Evolutionary conservation across 2,888 invertebrate species (phyloP).

Genomic region (Luperina testacea): DNA sequence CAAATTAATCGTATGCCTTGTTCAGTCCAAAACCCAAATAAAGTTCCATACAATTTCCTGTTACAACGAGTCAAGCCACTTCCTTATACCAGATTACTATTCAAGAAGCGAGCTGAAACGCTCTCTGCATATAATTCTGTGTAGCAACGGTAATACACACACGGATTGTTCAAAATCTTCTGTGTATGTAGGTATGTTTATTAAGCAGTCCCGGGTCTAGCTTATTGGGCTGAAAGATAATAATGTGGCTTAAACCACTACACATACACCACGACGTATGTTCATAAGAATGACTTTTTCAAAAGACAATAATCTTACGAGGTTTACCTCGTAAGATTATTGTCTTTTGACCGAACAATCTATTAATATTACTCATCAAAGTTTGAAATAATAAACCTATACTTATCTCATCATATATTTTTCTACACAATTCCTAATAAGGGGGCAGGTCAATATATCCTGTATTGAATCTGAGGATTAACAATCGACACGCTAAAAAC

Average conservation of each 20-base stretch:
- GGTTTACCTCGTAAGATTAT: too few species aligned
- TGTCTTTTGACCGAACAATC: too few species aligned
- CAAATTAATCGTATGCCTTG: conserved; percentile 30
- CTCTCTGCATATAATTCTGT: conserved; percentile 70
- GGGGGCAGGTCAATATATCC: background rate
- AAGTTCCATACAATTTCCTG: conserved; percentile 29
- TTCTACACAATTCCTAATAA: background rate
- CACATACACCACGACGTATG: background rate
- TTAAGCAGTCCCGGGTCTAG: conserved; percentile 16
- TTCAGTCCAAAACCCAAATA: conserved; percentile 9
- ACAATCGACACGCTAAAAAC: too few species aligned
- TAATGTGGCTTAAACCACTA: background rate
- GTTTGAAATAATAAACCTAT: background rate
- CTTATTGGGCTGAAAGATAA: conserved; percentile 21
- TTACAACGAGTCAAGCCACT: conserved; percentile 22
- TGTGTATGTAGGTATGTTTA: conserved; percentile 18
- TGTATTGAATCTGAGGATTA: background rate
- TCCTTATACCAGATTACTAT: conserved; percentile 66
- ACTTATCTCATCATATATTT: background rate
- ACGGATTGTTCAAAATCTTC: conserved; percentile 72
- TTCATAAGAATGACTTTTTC: background rate
- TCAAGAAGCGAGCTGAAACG: conserved; percentile 65
- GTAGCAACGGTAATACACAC: conserved; percentile 67
- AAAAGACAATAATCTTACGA: background rate
- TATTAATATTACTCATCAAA: background rate